Evolutionary conservation across 2,888 invertebrate genomes (phyloP), one percentile per base, ranked within the genome.

Genomic region (Buathra laborator): DNA sequence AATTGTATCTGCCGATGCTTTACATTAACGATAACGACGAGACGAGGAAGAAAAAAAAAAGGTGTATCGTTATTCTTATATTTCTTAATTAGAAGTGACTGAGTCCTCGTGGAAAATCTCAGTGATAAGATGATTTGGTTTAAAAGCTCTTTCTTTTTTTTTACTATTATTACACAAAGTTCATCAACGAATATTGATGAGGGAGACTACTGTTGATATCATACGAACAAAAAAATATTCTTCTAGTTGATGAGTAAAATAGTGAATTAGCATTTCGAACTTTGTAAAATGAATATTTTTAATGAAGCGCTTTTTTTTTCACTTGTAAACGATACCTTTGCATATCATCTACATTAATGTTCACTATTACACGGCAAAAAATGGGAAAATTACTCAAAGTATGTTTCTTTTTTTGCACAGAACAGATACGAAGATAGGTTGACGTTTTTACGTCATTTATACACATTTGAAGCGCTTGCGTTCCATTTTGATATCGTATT

Each of bases 1-100:
- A 83, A 85, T 85, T 85, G 82, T 85, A 85, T 85, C 82, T 80
- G 46, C 79, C 32, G 79, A 83, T 76, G 78, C 79, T 80, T 85
- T 75, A 85, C 82, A 82, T 72, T 71, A 67, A 67, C 76, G 85
- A 85, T 85, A 80, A 82, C 64, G 19, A 48, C 70, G 24, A 16
- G 68, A 74, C 10, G 76, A 62, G 37, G 66, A 56, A 14, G 7
- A 29, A 12, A 64, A 12, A n/a, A 43, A 70, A n/a, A 66, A 48
- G 46, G 53, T 53, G 64, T 79, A 67, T 79, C 37, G 43, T 59
- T 43, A 62, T 85, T 85, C 79, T 85, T 85, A 66, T 80, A 62
- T 82, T 85, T 80, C 85, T 85, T 79, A 79, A 85, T 79, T 85
- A 79, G 66, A 85, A 85, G 70, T 43, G 59, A 67, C 64, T 66